phyloP scores from a whole-genome alignment of 2,888 invertebrate genomes.

The Tinea semifulvella region DNA sequence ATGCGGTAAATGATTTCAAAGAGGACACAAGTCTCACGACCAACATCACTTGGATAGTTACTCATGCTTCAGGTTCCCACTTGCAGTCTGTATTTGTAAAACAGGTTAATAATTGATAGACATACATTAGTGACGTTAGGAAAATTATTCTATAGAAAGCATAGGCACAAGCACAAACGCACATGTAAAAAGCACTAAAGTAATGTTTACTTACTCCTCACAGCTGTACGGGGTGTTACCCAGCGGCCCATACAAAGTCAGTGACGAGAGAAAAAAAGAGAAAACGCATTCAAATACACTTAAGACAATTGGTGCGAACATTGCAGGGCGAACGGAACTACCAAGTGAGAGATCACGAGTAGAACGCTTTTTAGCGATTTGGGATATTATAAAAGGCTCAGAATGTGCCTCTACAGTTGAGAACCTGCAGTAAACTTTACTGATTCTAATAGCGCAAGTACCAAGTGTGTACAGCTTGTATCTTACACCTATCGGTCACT shows the following conservation, averaged over 20 bases:
- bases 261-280: conserved; percentile 68
- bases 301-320: conserved; percentile 67
- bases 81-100: conserved; percentile 53
- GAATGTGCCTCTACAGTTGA: conserved; percentile 3
- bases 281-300: conserved; percentile 69
- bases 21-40: conserved; percentile 41
- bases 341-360: conserved; percentile 67
- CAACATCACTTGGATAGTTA: conserved; percentile 20
- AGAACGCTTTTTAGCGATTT: conserved; percentile 34
- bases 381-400: neutral
- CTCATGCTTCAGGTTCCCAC: conserved; percentile 28
- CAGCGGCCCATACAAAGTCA: conserved; percentile 76
- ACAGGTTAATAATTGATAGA: conserved; percentile 8
- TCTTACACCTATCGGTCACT: conserved; percentile 41
- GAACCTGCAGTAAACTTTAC: neutral
- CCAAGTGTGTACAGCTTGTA: neutral
- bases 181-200: conserved; percentile 66
- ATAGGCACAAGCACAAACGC: conserved; percentile 65
- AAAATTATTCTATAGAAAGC: conserved; percentile 53
- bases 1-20: conserved; percentile 31
- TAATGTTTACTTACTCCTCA: conserved; percentile 75
- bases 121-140: conserved; percentile 34
- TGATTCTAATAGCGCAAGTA: neutral
- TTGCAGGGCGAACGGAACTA: conserved; percentile 68
- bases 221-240: conserved; percentile 71